Evolutionary conservation across 2,113 vertebrate species (phyloP).

Genomic region (Brachirus orientalis): DNA sequence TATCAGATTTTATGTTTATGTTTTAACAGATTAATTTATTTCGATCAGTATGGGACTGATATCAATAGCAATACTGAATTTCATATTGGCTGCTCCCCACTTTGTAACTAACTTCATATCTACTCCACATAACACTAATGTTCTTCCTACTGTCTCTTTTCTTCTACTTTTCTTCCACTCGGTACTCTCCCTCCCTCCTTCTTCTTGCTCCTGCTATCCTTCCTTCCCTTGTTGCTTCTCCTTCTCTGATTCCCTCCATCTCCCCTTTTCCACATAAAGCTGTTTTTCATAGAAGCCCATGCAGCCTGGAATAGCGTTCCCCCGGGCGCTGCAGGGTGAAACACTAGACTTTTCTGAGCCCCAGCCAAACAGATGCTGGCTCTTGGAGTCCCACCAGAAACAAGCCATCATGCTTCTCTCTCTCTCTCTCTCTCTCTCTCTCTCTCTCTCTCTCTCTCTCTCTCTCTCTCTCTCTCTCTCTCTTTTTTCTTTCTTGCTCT

Average conservation of each 20-base stretch:
- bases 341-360: constrained; percentile 86
- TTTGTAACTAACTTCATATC: constrained; percentile 25
- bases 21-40: too few relatives aligned
- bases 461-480: constrained; percentile 33
- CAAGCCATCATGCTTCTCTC: constrained; percentile 77
- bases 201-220: constrained; percentile 52
- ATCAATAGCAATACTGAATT: too few relatives aligned
- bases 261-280: constrained; percentile 86
- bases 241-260: constrained; percentile 73
- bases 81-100: not conserved
- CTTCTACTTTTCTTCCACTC: constrained; percentile 24
- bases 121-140: constrained; percentile 10
- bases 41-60: too few relatives aligned
- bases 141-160: constrained; percentile 9
- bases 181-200: constrained; percentile 30
- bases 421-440: constrained; percentile 50
- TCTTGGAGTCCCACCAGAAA: constrained; percentile 84
- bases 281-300: constrained; percentile 85
- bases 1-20: too few relatives aligned
- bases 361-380: constrained; percentile 86
- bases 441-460: constrained; percentile 34
- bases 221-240: constrained; percentile 73
- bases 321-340: constrained; percentile 82
- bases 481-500: constrained; percentile 54
- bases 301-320: constrained; percentile 85